These are phyloP conservation scores for Cerastis rubricosa DNA, from an alignment of 2,888 invertebrate species.

Conservation along the genomic window DNA sequence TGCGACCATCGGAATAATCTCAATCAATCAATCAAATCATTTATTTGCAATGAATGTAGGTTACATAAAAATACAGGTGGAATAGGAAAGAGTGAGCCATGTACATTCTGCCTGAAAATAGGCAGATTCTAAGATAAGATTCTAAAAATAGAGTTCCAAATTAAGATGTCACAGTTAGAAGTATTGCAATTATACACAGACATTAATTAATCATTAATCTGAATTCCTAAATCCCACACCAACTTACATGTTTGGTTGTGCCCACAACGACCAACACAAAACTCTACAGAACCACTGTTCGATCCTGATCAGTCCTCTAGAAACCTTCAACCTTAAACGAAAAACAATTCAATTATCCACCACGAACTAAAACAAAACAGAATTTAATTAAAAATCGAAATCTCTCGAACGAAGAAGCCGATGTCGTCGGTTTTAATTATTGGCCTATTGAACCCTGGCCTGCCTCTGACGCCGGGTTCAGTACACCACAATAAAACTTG, in stretches of 20 bases:
- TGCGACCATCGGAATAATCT: neutral
- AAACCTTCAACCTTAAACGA: slow-evolving; percentile 28
- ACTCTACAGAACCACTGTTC: neutral
- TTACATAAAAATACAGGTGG: too few relatives aligned
- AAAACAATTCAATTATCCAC: slow-evolving; percentile 64
- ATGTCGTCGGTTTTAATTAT: slow-evolving; percentile 88
- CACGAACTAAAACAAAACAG: slow-evolving; percentile 79
- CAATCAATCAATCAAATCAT: too few relatives aligned
- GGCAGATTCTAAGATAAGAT: too few relatives aligned
- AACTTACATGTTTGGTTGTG: neutral
- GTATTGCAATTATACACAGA: too few relatives aligned
- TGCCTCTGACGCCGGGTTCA: slow-evolving; percentile 84
- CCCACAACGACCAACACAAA: neutral
- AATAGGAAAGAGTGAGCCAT: too few relatives aligned
- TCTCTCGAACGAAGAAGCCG: slow-evolving; percentile 78
- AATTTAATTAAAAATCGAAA: slow-evolving; percentile 86
- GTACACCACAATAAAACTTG: slow-evolving; percentile 85
- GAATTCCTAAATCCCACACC: neutral
- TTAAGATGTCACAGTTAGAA: too few relatives aligned
- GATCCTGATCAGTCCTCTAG: slow-evolving; percentile 18
- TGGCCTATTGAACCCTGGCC: slow-evolving; percentile 83
- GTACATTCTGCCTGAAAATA: too few relatives aligned
- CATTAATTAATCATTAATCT: too few relatives aligned
- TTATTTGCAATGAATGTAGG: too few relatives aligned
- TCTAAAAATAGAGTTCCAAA: too few relatives aligned